Evolutionary conservation across 1,140 invertebrate species (phyloP).

Genomic region (Spodoptera frugiperda): DNA sequence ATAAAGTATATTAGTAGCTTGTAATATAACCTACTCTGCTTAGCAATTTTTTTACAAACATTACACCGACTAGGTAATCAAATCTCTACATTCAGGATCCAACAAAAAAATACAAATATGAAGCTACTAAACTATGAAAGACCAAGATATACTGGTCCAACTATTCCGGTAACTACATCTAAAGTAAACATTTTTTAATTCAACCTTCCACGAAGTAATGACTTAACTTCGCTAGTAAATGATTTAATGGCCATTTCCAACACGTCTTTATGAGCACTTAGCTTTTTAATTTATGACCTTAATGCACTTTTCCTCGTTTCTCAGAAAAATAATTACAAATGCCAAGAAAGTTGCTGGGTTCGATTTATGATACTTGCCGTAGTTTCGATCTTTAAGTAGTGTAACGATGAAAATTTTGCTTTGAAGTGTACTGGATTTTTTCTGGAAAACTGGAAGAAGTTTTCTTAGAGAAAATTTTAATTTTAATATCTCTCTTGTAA

Average conservation of each 20-base stretch:
- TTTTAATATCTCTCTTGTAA: no score
- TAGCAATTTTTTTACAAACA: no score
- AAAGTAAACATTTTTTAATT: conserved; percentile 24
- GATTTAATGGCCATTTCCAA: conserved; percentile 50
- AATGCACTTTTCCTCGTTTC: conserved; percentile 11
- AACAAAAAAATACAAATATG: no score
- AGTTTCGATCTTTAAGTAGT: neutral
- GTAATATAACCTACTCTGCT: no score
- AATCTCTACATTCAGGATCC: no score
- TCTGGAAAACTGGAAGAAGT: no score
- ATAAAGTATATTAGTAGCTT: no score
- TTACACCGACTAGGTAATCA: no score
- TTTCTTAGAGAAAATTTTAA: no score
- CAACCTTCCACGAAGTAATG: conserved; percentile 48
- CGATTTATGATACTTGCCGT: neutral
- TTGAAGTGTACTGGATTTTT: no score
- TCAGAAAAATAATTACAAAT: conserved; percentile 33
- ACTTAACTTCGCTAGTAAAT: conserved; percentile 51
- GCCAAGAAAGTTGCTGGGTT: conserved; percentile 8
- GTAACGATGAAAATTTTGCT: neutral
- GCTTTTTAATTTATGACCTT: conserved; percentile 54
- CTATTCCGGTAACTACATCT: no score
- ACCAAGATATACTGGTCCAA: neutral
- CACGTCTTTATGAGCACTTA: conserved; percentile 50
- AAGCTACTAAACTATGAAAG: neutral